Evolutionary conservation across 2,888 invertebrate species (phyloP).

Genomic region (Leptura quadrifasciata): DNA sequence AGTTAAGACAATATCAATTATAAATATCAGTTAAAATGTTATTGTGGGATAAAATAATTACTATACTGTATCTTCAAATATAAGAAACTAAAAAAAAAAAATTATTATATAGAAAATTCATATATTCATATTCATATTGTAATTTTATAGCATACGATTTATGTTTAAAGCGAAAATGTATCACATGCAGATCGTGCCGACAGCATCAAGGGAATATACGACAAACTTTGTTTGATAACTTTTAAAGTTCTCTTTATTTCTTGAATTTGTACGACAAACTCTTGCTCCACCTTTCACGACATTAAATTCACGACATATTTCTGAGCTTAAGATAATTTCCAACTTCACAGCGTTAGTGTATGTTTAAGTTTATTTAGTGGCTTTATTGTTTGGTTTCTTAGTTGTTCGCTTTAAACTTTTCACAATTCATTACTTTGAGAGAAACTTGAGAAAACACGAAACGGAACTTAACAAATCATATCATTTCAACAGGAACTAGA

Average conservation of each 20-base stretch:
- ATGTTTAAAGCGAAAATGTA: background rate
- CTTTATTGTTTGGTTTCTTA: background rate
- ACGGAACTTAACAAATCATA: too few relatives aligned
- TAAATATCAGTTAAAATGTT: too few relatives aligned
- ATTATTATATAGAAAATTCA: too few relatives aligned
- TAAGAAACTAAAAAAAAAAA: too few relatives aligned
- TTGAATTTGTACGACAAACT: background rate
- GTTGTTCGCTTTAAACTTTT: slow-evolving; percentile 1
- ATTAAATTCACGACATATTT: background rate
- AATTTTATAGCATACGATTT: background rate
- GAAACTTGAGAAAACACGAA: background rate
- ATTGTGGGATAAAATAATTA: too few relatives aligned
- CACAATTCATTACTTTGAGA: background rate
- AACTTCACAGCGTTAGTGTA: background rate
- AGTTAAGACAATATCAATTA: too few relatives aligned
- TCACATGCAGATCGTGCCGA: too few relatives aligned
- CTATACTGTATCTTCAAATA: too few relatives aligned
- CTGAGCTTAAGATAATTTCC: background rate
- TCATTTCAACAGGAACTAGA: too few relatives aligned
- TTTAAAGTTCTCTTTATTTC: background rate
- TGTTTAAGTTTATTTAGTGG: slow-evolving; percentile 4
- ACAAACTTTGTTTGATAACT: background rate
- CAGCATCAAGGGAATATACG: background rate
- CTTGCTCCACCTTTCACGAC: background rate
- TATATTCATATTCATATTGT: too few relatives aligned